phyloP scores from a whole-genome alignment of 2,797 vertebrate genomes.

The Lithobates sylvaticus region DNA sequence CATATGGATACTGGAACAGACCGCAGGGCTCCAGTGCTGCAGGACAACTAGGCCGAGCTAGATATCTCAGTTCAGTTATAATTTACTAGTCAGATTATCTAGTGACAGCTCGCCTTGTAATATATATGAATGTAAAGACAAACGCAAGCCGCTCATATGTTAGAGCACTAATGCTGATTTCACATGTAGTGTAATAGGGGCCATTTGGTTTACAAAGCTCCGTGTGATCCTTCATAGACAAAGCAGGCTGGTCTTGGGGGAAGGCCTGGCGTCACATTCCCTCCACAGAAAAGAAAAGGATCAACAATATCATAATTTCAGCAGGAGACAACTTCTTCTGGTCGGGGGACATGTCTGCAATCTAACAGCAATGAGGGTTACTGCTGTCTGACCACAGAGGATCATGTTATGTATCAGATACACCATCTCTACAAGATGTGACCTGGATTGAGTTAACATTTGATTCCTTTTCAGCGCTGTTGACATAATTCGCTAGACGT shows the following conservation, averaged over 20 bases:
- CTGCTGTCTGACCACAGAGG: background rate
- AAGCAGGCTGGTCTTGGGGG: constrained; percentile 15
- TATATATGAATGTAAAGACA: background rate
- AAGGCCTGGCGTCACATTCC: constrained; percentile 38
- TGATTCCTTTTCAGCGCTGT: background rate
- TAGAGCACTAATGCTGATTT: constrained; percentile 5
- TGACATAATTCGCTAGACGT: background rate
- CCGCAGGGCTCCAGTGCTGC: background rate
- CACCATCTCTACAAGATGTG: background rate
- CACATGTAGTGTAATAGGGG: constrained; percentile 12
- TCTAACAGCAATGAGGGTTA: background rate
- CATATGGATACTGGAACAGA: background rate
- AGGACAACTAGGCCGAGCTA: background rate
- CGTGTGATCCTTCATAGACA: constrained; percentile 36
- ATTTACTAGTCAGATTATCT: background rate
- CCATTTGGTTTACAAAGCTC: constrained; percentile 6
- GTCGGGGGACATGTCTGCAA: constrained; percentile 5
- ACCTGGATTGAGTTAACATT: background rate
- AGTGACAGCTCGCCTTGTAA: background rate
- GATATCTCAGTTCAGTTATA: background rate
- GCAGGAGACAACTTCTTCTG: constrained; percentile 3
- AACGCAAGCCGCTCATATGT: background rate
- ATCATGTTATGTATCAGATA: background rate
- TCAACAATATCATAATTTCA: constrained; percentile 48
- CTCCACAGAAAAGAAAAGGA: constrained; percentile 23